Percentiles rank a stretch among this genome's conserved stretches.
Conservation (phyloP, 2,888 invertebrate species). For the Morinoia aosen region DNA sequence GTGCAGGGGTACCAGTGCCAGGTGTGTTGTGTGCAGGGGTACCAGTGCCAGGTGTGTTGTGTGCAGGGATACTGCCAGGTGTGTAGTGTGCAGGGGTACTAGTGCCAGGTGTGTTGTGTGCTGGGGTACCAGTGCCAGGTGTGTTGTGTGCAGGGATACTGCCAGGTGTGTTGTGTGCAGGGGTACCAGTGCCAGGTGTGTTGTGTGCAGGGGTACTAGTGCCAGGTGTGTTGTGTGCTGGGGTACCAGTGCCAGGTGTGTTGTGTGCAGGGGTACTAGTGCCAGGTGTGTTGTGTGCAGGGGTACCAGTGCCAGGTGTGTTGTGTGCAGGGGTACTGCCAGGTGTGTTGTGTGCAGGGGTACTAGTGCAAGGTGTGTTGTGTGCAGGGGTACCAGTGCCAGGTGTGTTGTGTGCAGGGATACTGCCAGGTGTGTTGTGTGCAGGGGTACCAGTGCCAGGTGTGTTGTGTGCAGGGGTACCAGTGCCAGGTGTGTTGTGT, state of each 20-base stretch:
- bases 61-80: constrained; percentile 91
- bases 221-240: constrained; percentile 73
- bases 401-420: no score
- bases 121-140: constrained; percentile 95
- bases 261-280: neutral
- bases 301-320: constrained; percentile 90
- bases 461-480: neutral
- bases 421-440: no score
- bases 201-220: neutral
- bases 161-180: constrained; percentile 76
- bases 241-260: constrained; percentile 86
- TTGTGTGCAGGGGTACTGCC: neutral
- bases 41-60: constrained; percentile 73
- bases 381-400: constrained; percentile 94
- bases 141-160: constrained; percentile 84
- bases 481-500: constrained; percentile 70
- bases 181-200: no score
- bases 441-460: neutral
- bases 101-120: constrained; percentile 73
- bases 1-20: constrained; percentile 90
- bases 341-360: constrained; percentile 81
- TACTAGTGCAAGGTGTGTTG: constrained; percentile 85
- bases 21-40: neutral
- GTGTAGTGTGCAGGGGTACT: neutral
- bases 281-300: constrained; percentile 78